Evolutionary conservation across 2,113 vertebrate genomes (phyloP), one percentile per base, ranked within the genome.

Genomic region (Solenodon paradoxus): DNA sequence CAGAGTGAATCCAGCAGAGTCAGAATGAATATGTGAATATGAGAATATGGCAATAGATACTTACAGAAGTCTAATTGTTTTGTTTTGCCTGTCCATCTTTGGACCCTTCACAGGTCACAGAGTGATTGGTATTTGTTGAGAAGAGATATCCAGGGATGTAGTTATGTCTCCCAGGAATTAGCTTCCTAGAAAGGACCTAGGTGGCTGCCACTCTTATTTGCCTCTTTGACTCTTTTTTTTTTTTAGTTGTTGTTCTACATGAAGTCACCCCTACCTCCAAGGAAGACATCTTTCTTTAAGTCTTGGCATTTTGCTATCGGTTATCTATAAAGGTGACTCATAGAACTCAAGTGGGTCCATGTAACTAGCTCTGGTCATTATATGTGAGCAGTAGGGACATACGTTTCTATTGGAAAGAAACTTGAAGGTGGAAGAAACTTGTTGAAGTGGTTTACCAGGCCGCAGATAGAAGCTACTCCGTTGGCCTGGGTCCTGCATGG

Each of bases 21-120:
- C 32, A 95, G 92, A 88, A 64, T 75, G 92, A 45, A 88, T 87
- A 79, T 40, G 69, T 83, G 79, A 93, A 83, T 35, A 24, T 77
- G 89, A 91, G 45, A 68, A 42, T 53, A 47, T 15, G 61, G 45
- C 20, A 40, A 10, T n/a, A 26, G 84, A 64, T 78, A 55, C 24
- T 66, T 64, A 57, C 5, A 79, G 24, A 26, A 38, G 57, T 45
- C 74, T 64, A 26, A 17, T 40, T 38, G 30, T 66, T 82, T 57
- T 72, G n/a, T 64, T 95, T 47, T 81, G 24, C 17, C 75, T 77
- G 68, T 7, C 42, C 30, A 5, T 40, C 51, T 71, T 59, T 61
- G 64, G 83, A 42, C 4, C 22, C 40, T 77, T 63, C 71, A 16
- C 7, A 32, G 32, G 57, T 49, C 78, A 47, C 45, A 69, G 40